Evolutionary conservation across 2,888 invertebrate species (phyloP), one percentile per base, ranked within the genome.

Genomic region (Hanleya hanleyi): DNA sequence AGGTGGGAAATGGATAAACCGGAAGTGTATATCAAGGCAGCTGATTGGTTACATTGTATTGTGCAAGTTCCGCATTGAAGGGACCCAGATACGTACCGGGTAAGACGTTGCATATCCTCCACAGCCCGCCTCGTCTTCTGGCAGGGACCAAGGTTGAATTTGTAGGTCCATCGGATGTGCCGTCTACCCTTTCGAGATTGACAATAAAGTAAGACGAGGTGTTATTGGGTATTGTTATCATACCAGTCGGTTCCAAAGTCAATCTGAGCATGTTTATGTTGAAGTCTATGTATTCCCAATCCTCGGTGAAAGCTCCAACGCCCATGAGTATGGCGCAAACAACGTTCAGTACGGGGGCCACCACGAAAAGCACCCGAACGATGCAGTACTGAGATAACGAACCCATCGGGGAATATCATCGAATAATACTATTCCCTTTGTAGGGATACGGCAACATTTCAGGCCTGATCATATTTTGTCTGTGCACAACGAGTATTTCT

Each of bases 231-330:
- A 57, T 29, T 4, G 57, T 22, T 4, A 57, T 29, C 22, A 57
- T 26, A 4, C 57, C 57, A 15, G 32, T 29, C 2, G 57, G 57
- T 26, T 57, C 57, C 57, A 57, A 57, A 1, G 57, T 57, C 32
- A 57, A 26, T 57, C 9, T 57, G 22, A 57, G 29, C 57, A 57
- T 15, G 29, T 12, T 26, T 32, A 57, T 29, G 29, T 57, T 26
- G 29, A 57, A 57, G 26, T 57, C 57, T 57, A 57, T 57, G 29
- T 57, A 57, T 26, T 57, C 57, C 57, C 57, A 57, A 26, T 57
- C 57, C 32, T 57, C 57, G 4, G 57, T 57, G 32, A 57, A 57
- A 15, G 57, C 29, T 4, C 57, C 57, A 57, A 57, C 26, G 32
- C 57, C 29, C 15, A 57, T 22, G 1, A 57, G 32, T 29, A 57